phyloP scores from a whole-genome alignment of 2,888 invertebrate genomes.

The Tetragnatha montana region DNA sequence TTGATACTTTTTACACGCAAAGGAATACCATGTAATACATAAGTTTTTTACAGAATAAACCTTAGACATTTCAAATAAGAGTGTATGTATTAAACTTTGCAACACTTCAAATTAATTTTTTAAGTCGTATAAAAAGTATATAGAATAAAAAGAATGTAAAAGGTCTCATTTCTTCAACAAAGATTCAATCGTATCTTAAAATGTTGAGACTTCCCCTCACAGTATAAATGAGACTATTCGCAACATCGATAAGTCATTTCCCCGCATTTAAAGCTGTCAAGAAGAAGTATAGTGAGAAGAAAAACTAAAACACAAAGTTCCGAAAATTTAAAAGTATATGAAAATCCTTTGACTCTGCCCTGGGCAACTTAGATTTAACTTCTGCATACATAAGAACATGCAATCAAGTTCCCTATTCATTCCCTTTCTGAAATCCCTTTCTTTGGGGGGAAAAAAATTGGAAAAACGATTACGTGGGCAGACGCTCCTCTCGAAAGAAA shows the following conservation, averaged over 20 bases:
- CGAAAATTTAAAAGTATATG: slow-evolving; percentile 8
- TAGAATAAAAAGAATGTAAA: too few species aligned
- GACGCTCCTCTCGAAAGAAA: slow-evolving; percentile 23
- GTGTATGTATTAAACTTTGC: too few species aligned
- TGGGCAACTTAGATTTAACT: slow-evolving; percentile 13
- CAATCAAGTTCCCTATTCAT: slow-evolving; percentile 25
- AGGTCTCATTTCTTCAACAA: too few species aligned
- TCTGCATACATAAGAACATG: slow-evolving; percentile 17
- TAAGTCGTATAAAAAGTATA: too few species aligned
- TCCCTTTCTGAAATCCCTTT: neutral
- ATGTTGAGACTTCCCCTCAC: neutral
- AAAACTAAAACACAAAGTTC: neutral
- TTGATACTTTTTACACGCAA: too few species aligned
- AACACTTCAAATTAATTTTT: too few species aligned
- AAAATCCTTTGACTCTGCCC: slow-evolving; percentile 16
- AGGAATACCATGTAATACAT: too few species aligned
- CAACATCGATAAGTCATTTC: neutral
- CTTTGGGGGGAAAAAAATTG: slow-evolving; percentile 4
- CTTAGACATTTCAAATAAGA: too few species aligned
- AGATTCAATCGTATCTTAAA: neutral
- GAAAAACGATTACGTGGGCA: slow-evolving; percentile 36
- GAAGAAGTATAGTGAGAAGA: neutral
- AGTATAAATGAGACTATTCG: neutral
- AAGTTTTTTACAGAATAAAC: too few species aligned
- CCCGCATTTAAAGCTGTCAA: neutral